Percentiles rank a stretch among this genome's conserved stretches.
These are phyloP conservation scores for Actinia equina DNA, from an alignment of 64 coral and sea anemone genomes.

Conservation along the genomic window DNA sequence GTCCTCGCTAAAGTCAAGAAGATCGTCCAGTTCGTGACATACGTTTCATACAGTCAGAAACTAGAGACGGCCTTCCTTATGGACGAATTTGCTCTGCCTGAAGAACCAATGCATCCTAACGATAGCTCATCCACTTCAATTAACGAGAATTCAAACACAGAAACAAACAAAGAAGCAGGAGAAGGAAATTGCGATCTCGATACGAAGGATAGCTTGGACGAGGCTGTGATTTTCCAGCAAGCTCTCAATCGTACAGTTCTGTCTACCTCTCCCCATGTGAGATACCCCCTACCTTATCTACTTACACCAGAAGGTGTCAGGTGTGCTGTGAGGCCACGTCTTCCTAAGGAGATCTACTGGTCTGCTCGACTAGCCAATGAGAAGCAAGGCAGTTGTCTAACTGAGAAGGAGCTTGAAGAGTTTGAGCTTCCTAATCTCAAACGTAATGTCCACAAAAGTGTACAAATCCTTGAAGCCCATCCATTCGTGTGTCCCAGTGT, in stretches of 20 bases:
- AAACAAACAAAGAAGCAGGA: conserved; percentile 17
- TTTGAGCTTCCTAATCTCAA: conserved; percentile 48
- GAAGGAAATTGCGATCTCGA: not conserved
- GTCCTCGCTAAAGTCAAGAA: conserved; percentile 60
- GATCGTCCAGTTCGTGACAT: conserved; percentile 60
- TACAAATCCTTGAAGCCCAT: conserved; percentile 53
- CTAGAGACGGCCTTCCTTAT: conserved; percentile 70
- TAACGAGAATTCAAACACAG: not conserved
- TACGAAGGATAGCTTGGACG: not conserved
- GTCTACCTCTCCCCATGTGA: conserved; percentile 71
- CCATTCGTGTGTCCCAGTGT: conserved; percentile 57
- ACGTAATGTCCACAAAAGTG: conserved; percentile 36
- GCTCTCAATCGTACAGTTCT: conserved; percentile 63
- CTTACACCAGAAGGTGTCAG: conserved; percentile 64
- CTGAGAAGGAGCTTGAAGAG: conserved; percentile 64
- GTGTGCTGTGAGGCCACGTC: conserved; percentile 47
- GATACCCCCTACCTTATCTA: conserved; percentile 78
- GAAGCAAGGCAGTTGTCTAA: conserved; percentile 14
- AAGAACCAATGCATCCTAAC: conserved; percentile 1
- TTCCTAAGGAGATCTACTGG: conserved; percentile 88
- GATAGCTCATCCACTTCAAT: not conserved
- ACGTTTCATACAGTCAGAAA: conserved; percentile 56
- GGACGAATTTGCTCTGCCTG: conserved; percentile 69
- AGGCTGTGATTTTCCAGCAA: conserved; percentile 35
- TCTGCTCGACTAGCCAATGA: conserved; percentile 38